Base-by-base conservation (phyloP, 2,113 vertebrate genomes). In the Zapornia atra region DNA sequence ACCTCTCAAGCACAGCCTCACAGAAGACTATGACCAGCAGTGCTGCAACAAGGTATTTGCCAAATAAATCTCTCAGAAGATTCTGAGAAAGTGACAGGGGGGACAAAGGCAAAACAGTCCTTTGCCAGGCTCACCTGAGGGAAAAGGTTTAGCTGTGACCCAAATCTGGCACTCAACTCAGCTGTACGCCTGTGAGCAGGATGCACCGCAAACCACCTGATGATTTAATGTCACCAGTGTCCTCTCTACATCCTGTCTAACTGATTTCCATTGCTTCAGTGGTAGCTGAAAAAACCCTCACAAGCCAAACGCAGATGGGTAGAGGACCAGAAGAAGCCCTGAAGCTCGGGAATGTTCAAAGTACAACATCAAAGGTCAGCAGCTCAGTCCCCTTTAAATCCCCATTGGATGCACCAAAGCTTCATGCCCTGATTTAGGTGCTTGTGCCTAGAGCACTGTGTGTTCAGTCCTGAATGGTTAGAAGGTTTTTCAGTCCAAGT, bases 221-320 rank as follows among this genome's bases (percentile, higher is more conserved):
- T 68, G 34, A 92, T 77, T 95, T 94, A 91, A 92, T 92, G 84
- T 89, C 77, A 91, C 54, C 86, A 89, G 83, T 44, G 72, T 85
- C 88, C 73, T 87, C 86, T 94, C 86, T 95, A 89, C 93, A 96
- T 94, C 86, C 73, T 95, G 81, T 75, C 21, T 96, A 92, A 92
- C 69, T 95, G 86, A 96, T 85, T 82, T 92, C 77, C 86, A 95
- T 88, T 77, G 88, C 86, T 81, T 92, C 90, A 71, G 69, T 71
- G 72, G 65, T 80, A 91, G 77, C 18, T 73, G 42, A 91, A 83
- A 83, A 91, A 90, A 78, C 33, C 12, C 56, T 94, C 69, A 75
- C 33, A 33, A 71, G 53, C 22, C 38, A 86, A 71, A 64, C 48
- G 69, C 48, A 84, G 56, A 71, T 48, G 69, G 46, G 22, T 13